phyloP scores from a whole-genome alignment of 2,797 vertebrate genomes.

The Acanthornis magna region DNA sequence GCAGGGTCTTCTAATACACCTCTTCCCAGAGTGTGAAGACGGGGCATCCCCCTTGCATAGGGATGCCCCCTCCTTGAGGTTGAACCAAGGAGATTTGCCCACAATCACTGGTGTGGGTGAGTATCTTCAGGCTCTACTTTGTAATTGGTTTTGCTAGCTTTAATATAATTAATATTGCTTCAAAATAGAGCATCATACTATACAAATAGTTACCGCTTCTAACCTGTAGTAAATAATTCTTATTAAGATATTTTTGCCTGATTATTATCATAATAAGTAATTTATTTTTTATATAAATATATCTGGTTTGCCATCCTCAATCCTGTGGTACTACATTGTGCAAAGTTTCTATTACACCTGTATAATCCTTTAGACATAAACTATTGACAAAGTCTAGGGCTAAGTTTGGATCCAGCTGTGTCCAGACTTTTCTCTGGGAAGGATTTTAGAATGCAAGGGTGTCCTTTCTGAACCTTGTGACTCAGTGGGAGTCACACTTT shows the following conservation, averaged over 20 bases:
- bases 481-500: background rate
- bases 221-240: background rate
- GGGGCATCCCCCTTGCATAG: background rate
- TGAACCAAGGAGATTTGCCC: background rate
- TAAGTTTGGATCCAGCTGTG: background rate
- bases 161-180: background rate
- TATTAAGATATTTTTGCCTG: background rate
- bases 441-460: background rate
- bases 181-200: too few species aligned
- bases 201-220: background rate
- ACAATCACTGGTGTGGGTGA: background rate
- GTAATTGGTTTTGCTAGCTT: background rate
- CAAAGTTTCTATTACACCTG: background rate
- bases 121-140: background rate
- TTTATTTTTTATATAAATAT: background rate
- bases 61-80: too few species aligned
- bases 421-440: background rate
- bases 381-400: background rate
- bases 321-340: background rate
- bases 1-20: too few species aligned
- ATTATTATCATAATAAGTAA: background rate
- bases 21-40: background rate
- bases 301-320: background rate
- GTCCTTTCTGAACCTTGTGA: background rate
- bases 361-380: background rate